Evolutionary conservation across 64 coral and sea anemone genomes (phyloP).

Genomic region (Cladopsammia gracilis): DNA sequence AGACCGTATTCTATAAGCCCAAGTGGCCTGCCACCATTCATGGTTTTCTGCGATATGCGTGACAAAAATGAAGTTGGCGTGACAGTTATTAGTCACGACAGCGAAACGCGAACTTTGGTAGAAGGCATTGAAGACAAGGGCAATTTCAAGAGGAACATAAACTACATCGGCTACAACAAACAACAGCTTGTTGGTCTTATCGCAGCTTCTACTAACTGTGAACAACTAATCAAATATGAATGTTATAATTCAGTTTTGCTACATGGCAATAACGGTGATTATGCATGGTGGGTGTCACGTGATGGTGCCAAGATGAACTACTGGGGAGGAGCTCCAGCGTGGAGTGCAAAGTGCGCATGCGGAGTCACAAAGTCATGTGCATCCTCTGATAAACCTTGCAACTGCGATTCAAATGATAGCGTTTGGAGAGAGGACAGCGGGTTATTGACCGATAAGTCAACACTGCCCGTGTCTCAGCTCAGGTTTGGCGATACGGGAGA

Average conservation of each 20-base stretch:
- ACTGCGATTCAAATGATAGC: slow-evolving; percentile 22
- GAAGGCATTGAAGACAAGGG: background rate
- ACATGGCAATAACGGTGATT: background rate
- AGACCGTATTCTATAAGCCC: slow-evolving; percentile 30
- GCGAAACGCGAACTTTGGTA: slow-evolving; percentile 44
- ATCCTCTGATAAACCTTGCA: background rate
- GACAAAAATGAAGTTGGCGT: no score
- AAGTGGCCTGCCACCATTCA: background rate
- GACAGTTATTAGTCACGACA: background rate
- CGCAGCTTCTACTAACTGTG: background rate
- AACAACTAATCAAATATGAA: slow-evolving; percentile 32
- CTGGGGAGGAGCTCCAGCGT: slow-evolving; percentile 42
- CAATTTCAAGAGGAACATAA: background rate
- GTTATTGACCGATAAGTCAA: slow-evolving; percentile 23
- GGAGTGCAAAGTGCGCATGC: slow-evolving; percentile 28
- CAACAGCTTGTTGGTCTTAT: background rate
- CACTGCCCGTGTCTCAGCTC: slow-evolving; percentile 26
- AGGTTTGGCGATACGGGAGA: background rate
- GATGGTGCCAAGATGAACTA: slow-evolving; percentile 24
- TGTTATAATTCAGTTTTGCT: background rate
- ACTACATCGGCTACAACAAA: background rate
- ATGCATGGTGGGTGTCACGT: slow-evolving; percentile 48
- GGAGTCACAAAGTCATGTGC: background rate
- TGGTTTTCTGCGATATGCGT: background rate
- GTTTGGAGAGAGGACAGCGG: slow-evolving; percentile 54